Percentiles rank a stretch among this genome's conserved stretches.
Evolutionary conservation across 2,888 invertebrate genomes (phyloP).

Genomic region (Stenodema calcarata): DNA sequence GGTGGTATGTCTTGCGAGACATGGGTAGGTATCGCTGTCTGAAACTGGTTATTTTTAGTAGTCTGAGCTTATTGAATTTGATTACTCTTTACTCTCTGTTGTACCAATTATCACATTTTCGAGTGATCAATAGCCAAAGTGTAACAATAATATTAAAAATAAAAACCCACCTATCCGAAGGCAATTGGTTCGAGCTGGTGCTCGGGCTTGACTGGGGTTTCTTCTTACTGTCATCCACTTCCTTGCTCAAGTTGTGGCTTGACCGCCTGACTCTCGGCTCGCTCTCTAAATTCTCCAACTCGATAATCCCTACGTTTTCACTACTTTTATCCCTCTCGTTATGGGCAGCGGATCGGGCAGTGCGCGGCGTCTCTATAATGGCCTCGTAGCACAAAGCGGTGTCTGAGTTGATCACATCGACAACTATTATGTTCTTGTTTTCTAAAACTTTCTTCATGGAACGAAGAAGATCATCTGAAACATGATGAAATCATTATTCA

Average conservation of each 20-base stretch:
- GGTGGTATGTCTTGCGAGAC: no score
- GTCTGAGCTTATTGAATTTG: no score
- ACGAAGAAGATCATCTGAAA: slow-evolving; percentile 32
- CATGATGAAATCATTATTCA: not conserved
- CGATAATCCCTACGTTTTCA: slow-evolving; percentile 16
- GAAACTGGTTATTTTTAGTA: no score
- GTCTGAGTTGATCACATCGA: slow-evolving; percentile 53
- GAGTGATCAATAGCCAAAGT: no score
- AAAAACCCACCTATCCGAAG: not conserved
- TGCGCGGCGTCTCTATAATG: slow-evolving; percentile 36
- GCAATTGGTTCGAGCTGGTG: not conserved
- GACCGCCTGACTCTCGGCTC: slow-evolving; percentile 52
- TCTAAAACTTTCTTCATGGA: slow-evolving; percentile 39
- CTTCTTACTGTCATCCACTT: not conserved
- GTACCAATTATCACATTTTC: no score
- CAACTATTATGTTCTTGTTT: slow-evolving; percentile 53
- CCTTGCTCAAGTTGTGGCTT: not conserved
- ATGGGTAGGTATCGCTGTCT: no score
- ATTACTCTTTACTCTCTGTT: no score
- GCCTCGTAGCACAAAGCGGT: slow-evolving; percentile 45
- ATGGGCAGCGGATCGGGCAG: not conserved
- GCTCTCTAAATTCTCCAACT: slow-evolving; percentile 44
- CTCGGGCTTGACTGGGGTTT: not conserved
- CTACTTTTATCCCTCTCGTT: not conserved
- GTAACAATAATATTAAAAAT: no score